These are phyloP conservation scores for Catharus ustulatus DNA, from an alignment of 2,797 vertebrate species.

Conservation along the genomic window DNA sequence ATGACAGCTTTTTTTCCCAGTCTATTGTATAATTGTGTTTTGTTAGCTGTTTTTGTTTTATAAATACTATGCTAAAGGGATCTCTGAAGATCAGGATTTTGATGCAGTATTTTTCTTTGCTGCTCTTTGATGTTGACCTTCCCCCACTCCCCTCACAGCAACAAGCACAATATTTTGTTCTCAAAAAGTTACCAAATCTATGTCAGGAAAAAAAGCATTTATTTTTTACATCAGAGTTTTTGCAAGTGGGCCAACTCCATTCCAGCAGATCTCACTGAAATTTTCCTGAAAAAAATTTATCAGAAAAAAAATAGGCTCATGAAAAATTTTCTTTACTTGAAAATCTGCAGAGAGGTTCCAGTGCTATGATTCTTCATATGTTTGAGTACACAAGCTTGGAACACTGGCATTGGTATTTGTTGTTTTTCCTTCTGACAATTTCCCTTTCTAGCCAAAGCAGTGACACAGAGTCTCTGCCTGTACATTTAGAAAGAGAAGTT, in stretches of 20 bases:
- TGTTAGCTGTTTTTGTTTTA: slow-evolving; percentile 71
- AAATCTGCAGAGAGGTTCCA: neutral
- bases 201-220: slow-evolving; percentile 28
- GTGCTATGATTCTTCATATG: neutral
- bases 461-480: neutral
- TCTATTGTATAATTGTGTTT: slow-evolving; percentile 66
- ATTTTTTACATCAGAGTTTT: slow-evolving; percentile 25
- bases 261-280: neutral
- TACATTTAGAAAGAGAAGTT: neutral
- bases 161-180: slow-evolving; percentile 43
- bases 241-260: neutral
- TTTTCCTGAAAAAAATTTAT: neutral
- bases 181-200: slow-evolving; percentile 30
- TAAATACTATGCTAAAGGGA: slow-evolving; percentile 47
- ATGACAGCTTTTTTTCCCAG: slow-evolving; percentile 29
- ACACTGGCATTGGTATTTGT: neutral
- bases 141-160: neutral
- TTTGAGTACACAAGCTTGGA: neutral
- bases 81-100: slow-evolving; percentile 60
- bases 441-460: neutral
- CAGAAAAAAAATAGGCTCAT: neutral
- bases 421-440: neutral
- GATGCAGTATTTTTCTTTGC: slow-evolving; percentile 49
- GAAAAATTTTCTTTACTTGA: neutral
- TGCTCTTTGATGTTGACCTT: slow-evolving; percentile 64